Evolutionary conservation across 2,113 vertebrate species (phyloP), one percentile per base, ranked within the genome.

Genomic region (Trachemys scripta): DNA sequence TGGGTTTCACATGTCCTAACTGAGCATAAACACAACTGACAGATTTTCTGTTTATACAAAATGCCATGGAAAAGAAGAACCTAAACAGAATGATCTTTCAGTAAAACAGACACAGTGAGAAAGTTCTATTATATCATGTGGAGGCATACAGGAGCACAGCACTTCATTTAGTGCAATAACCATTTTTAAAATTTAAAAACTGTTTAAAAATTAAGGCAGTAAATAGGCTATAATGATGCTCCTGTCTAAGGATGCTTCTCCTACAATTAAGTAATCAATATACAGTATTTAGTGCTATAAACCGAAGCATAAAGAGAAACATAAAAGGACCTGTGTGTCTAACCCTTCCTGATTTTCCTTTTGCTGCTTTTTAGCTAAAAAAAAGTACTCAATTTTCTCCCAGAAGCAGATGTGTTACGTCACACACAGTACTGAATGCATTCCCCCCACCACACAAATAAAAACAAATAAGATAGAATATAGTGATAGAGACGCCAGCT

Each of bases 261-360:
- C 93, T 97, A 97, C 94, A 97, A 98, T 98, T 97, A 98, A 98
- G 96, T 95, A 98, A 98, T 98, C 97, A 98, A 98, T 98, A 97
- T 47, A 72, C 81, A 94, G 81, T 96, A 98, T 98, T 98, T 98
- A 98, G 95, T 97, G 94, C 95, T 91, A 88, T 79, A 88, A 95
- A 87, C 85, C 89, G 92, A 96, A 45, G 90, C 93, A 94, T 81
- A 87, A 93, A 96, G 83, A 92, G 76, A 91, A 96, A 82, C 84
- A 94, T 90, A 93, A 95, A 96, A 92, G 51, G 51, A 80, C 53
- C 3, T 4, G 0, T 75, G 56, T 83, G 53, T 54, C 93, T 87
- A 94, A 92, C 95, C 85, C 84, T 96, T 76, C 81, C 65, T 49
- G 82, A 62, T 92, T 97, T 93, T 53, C 92, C 84, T 92, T 87